Base-by-base conservation (phyloP, 2,888 invertebrate genomes). In the Cataglyphis livida region DNA sequence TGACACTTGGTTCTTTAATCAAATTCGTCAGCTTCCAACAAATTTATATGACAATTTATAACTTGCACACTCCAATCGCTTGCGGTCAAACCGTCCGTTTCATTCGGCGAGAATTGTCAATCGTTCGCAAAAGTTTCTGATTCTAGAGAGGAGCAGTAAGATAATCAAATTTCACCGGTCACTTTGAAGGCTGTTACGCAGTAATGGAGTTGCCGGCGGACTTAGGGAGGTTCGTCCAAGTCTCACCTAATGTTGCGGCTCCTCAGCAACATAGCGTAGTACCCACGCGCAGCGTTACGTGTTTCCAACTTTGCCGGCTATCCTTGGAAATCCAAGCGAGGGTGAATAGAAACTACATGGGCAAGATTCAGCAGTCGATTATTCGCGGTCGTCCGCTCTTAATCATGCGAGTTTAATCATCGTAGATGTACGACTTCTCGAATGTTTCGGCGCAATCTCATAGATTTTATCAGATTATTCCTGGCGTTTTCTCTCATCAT, bases 221-320 rank as follows among this genome's bases (percentile, higher is more conserved):
- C 78, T 79, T 71, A 71, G 38, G 35, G 25, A 12, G 68, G 32
- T 59, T 44, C 57, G 32, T 41, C 73, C 15, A 59, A 79, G 78
- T 78, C n/a, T 51, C 78, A 59, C 59, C 76, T 59, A 79, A 79
- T 35, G 74, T 38, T 59, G 73, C 32, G 57, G 57, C 21, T 54
- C 57, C 21, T 57, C 41, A 51, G 9, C 70, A 18, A 41, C 59
- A 25, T 38, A 4, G 18, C 18, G 51, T 54, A 48, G 51, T 54
- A 48, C 15, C 21, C 6, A 18, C 10, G 28, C 10, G 21, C 21
- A 32, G 54, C 57, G 21, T 68, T 78, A 75, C 74, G 59, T 57
- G 85, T 64, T 35, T 62, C 73, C 32, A 78, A 85, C 82, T 79
- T 82, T 61, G 48, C 71, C 41, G 57, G 82, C 64, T 85, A 66